Evolutionary conservation across 2,797 vertebrate species (phyloP).

Genomic region (Cossypha caffra): DNA sequence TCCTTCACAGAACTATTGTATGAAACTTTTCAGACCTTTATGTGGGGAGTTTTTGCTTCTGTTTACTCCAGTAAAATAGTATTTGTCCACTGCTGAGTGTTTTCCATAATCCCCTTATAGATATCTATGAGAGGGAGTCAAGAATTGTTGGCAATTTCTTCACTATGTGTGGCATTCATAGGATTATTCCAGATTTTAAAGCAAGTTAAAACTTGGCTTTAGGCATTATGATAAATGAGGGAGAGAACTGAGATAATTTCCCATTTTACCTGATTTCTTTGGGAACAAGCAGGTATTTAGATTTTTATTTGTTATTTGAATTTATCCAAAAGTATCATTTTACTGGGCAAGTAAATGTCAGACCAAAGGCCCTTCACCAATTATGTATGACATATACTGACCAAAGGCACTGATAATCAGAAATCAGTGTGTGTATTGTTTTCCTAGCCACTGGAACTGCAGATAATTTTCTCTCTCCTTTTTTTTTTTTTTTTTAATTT

Average conservation of each 20-base stretch:
- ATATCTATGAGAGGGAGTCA: background rate
- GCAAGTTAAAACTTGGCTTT: background rate
- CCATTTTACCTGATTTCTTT: background rate
- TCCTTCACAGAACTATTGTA: background rate
- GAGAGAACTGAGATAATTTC: background rate
- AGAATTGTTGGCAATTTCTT: background rate
- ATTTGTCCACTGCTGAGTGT: background rate
- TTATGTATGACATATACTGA: background rate
- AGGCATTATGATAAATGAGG: background rate
- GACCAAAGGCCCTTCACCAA: background rate
- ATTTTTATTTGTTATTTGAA: background rate
- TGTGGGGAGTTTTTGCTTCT: background rate
- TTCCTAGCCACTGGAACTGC: background rate
- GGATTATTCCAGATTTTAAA: background rate
- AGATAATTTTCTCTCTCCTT: background rate
- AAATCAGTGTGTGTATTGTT: background rate
- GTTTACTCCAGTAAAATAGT: background rate
- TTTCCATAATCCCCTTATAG: background rate
- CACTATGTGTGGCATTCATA: background rate
- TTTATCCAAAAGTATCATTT: background rate
- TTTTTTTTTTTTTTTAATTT: background rate
- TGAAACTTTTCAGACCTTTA: background rate
- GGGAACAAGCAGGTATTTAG: background rate
- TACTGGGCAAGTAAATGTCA: background rate
- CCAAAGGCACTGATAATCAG: background rate